phyloP scores from a whole-genome alignment of 2,797 vertebrate genomes.

The Picus viridis region DNA sequence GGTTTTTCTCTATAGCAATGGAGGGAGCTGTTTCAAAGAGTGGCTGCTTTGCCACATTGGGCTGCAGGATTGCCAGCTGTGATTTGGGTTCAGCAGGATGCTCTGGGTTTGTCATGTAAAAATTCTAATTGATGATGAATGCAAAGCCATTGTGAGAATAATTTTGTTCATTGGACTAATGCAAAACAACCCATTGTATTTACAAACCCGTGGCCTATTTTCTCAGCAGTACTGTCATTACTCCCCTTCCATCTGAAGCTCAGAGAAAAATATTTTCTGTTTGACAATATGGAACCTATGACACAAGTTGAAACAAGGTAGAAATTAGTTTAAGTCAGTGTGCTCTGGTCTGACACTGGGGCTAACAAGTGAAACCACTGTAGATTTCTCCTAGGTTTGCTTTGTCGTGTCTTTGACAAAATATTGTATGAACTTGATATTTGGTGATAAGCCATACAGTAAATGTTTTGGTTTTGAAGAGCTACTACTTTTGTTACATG shows the following conservation, averaged over 20 bases:
- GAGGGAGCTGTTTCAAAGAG: constrained; percentile 11
- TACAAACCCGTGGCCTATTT: constrained; percentile 39
- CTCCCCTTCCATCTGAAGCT: not conserved
- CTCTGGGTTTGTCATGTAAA: constrained; percentile 54
- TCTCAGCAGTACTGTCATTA: constrained; percentile 22
- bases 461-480: not conserved
- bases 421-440: not conserved
- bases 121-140: constrained; percentile 64
- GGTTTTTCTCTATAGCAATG: constrained; percentile 6
- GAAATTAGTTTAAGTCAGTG: not conserved
- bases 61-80: constrained; percentile 58
- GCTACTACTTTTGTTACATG: not conserved
- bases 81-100: constrained; percentile 26
- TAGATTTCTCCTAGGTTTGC: not conserved
- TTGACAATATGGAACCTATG: not conserved
- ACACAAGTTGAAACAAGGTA: not conserved
- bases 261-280: not conserved
- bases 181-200: constrained; percentile 39
- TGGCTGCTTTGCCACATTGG: constrained; percentile 6
- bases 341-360: not conserved
- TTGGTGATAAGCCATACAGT: not conserved
- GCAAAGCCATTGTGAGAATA: constrained; percentile 25
- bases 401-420: not conserved
- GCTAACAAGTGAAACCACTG: not conserved
- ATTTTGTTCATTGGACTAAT: constrained; percentile 52